phyloP scores from a whole-genome alignment of 2,888 invertebrate genomes.

The Dastarcus helophoroides region DNA sequence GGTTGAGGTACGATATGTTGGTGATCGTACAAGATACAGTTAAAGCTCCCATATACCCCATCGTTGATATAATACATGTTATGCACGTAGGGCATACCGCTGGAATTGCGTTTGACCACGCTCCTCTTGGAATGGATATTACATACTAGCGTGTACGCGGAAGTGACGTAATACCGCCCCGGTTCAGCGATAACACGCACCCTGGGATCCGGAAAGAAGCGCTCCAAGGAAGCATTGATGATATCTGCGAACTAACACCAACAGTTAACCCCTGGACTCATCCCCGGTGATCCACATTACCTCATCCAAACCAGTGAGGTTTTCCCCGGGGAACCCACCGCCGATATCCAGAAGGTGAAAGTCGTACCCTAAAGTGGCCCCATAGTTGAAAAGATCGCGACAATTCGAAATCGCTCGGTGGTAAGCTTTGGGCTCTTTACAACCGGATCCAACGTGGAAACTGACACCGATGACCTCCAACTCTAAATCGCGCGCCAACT shows the following conservation, averaged over 20 bases:
- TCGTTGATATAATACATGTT: constrained; percentile 98
- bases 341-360: constrained; percentile 26
- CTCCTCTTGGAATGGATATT: constrained; percentile 73
- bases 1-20: too few relatives aligned
- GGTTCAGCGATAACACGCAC: constrained; percentile 91
- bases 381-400: constrained; percentile 22
- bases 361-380: constrained; percentile 18
- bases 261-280: background rate
- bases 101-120: constrained; percentile 25
- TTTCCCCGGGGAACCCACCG: constrained; percentile 26
- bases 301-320: constrained; percentile 53
- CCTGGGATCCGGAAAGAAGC: constrained; percentile 71
- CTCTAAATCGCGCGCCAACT: constrained; percentile 62
- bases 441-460: constrained; percentile 94
- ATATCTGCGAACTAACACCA: constrained; percentile 54
- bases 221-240: constrained; percentile 68
- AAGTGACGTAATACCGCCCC: constrained; percentile 90
- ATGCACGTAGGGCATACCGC: constrained; percentile 29
- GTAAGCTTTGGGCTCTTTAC: constrained; percentile 38
- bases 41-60: constrained; percentile 98
- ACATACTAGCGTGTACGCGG: constrained; percentile 85
- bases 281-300: constrained; percentile 19
- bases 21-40: constrained; percentile 90
- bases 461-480: constrained; percentile 69
- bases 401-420: constrained; percentile 22